These are phyloP conservation scores for Ernsta delagoae DNA, from an alignment of 2,888 invertebrate genomes.

Conservation along the genomic window DNA sequence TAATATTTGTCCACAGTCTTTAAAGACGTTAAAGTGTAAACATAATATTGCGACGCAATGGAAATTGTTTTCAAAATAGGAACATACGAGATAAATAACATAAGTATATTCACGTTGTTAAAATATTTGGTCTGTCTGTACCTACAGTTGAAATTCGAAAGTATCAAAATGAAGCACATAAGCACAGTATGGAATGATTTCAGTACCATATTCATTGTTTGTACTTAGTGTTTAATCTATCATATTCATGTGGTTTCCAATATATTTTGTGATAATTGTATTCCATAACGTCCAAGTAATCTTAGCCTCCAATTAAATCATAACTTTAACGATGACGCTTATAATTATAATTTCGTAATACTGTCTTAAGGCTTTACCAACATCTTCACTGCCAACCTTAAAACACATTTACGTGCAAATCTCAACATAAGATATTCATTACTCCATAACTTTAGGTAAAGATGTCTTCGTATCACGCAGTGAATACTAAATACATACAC, in stretches of 20 bases:
- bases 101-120: conserved; percentile 54
- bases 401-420: conserved; percentile 59
- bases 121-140: conserved; percentile 65
- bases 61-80: conserved; percentile 76
- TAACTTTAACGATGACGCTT: conserved; percentile 57
- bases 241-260: not conserved
- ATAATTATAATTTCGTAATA: conserved; percentile 68
- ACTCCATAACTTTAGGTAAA: conserved; percentile 72
- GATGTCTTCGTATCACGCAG: conserved; percentile 62
- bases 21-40: conserved; percentile 68
- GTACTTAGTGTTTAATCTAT: not conserved
- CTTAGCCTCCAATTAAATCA: conserved; percentile 72
- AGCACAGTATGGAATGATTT: conserved; percentile 66
- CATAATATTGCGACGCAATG: conserved; percentile 61
- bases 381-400: conserved; percentile 64
- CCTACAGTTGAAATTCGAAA: conserved; percentile 50
- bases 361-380: conserved; percentile 70
- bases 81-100: conserved; percentile 64
- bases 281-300: conserved; percentile 56
- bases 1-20: conserved; percentile 79
- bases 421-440: conserved; percentile 57
- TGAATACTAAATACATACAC: conserved; percentile 39
- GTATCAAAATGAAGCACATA: conserved; percentile 51
- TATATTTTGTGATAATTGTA: conserved; percentile 46
- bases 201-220: conserved; percentile 49